phyloP scores from a whole-genome alignment of 2,113 vertebrate species.

The Pardalotus punctatus region DNA sequence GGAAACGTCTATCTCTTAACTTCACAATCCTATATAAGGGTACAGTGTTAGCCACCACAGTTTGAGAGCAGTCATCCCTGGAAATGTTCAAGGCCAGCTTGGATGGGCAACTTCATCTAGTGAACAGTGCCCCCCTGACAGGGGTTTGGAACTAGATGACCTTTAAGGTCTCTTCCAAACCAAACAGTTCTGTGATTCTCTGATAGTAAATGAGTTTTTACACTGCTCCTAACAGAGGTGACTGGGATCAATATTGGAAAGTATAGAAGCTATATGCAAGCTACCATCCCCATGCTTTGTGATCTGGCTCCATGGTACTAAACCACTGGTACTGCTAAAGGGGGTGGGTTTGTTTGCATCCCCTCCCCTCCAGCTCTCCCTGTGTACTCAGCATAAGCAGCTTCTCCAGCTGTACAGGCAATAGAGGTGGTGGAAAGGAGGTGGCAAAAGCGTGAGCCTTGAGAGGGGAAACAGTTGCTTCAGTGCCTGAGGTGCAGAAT shows the following conservation, averaged over 20 bases:
- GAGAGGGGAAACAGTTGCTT: neutral
- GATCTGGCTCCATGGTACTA: accelerated
- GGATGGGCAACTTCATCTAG: neutral
- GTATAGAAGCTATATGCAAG: neutral
- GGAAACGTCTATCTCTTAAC: neutral
- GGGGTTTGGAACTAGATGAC: neutral
- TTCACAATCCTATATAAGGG: neutral
- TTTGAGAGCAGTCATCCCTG: neutral
- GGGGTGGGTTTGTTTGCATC: neutral
- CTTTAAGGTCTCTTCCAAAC: neutral
- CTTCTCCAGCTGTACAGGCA: neutral
- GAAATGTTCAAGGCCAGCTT: neutral
- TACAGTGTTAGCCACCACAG: neutral
- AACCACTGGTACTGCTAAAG: neutral
- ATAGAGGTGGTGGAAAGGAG: neutral
- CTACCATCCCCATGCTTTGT: neutral
- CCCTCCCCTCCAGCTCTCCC: neutral
- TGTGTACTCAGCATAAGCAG: neutral
- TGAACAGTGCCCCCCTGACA: neutral
- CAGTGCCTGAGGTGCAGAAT: neutral
- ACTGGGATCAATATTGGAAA: neutral
- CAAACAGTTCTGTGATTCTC: neutral
- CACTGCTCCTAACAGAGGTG: neutral
- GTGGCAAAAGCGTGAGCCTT: accelerated
- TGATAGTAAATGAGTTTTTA: neutral